phyloP scores from a whole-genome alignment of 2,888 invertebrate species.

The Candidula unifasciata region DNA sequence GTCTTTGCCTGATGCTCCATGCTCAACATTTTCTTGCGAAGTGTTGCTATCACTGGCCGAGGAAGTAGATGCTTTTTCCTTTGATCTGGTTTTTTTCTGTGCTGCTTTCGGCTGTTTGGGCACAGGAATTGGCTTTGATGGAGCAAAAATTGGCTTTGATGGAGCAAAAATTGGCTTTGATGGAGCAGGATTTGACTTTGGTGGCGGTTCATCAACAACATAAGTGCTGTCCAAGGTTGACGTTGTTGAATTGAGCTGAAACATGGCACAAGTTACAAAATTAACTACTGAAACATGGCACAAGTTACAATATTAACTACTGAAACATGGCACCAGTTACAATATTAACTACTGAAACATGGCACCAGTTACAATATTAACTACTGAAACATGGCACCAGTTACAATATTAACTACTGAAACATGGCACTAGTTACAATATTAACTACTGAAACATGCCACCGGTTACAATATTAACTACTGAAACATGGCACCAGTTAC shows the following conservation, averaged over 20 bases:
- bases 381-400: too few relatives aligned
- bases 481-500: too few relatives aligned
- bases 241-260: constrained; percentile 13
- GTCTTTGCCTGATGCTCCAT: background rate
- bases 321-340: too few relatives aligned
- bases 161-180: background rate
- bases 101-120: background rate
- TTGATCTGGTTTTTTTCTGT: background rate
- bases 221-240: constrained; percentile 44
- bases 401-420: too few relatives aligned
- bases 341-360: too few relatives aligned
- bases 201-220: constrained; percentile 40
- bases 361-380: too few relatives aligned
- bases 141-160: background rate
- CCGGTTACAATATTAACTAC: too few relatives aligned
- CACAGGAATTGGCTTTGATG: too few relatives aligned
- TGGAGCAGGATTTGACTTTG: background rate
- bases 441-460: too few relatives aligned
- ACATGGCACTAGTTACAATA: too few relatives aligned
- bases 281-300: background rate
- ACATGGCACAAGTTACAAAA: background rate
- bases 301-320: too few relatives aligned
- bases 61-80: background rate
- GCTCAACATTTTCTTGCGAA: constrained; percentile 28
- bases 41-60: constrained; percentile 1